Conservation (phyloP, 2,797 vertebrate genomes). For the Mormyrus proboscirostris region DNA sequence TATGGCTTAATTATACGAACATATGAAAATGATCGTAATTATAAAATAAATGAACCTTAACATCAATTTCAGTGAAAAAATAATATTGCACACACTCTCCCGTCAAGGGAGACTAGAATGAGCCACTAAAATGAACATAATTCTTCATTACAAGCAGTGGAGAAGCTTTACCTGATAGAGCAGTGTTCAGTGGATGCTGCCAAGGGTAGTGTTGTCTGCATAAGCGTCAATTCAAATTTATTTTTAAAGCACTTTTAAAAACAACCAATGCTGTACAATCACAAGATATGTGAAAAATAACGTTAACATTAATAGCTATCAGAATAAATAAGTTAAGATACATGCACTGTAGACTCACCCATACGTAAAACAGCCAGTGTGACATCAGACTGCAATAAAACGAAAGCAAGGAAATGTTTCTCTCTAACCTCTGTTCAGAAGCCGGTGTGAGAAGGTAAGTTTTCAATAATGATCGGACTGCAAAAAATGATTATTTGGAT, state of each 20-base stretch:
- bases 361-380: background rate
- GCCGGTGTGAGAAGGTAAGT: background rate
- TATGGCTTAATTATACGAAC: background rate
- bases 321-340: background rate
- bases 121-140: background rate
- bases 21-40: background rate
- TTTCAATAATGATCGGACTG: background rate
- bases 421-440: background rate
- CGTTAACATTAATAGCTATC: background rate
- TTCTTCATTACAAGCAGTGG: background rate
- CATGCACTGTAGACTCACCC: background rate
- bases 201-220: background rate
- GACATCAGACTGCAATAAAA: background rate
- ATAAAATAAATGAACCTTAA: background rate
- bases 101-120: background rate
- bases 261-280: background rate
- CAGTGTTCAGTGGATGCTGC: background rate
- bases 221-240: background rate
- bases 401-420: background rate
- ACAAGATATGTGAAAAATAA: background rate
- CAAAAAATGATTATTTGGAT: background rate
- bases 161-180: background rate
- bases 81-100: background rate
- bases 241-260: background rate
- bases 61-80: background rate